Evolutionary conservation across 2,888 invertebrate species (phyloP), one percentile per base, ranked within the genome.

Genomic region (Drosophila stalkeri): DNA sequence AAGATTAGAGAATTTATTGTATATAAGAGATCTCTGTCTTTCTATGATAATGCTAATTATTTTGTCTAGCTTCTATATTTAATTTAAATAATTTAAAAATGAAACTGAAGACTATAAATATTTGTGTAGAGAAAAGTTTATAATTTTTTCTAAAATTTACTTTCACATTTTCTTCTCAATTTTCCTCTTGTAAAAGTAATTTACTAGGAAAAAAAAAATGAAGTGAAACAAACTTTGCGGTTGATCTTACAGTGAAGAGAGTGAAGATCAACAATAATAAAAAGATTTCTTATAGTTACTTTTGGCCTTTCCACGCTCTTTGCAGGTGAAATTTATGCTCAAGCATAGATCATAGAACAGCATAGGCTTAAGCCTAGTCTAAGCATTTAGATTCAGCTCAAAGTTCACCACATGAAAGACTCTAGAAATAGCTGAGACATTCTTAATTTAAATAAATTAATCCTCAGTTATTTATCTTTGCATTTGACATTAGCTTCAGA

Each of bases 201-300:
- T 49, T 31, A n/a, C 47, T n/a, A n/a, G n/a, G n/a, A 6, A 27
- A 6, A 27, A 27, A 27, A 6, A 27, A 47, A 27, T n/a, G n/a
- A n/a, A 47, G 27, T n/a, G n/a, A 47, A 47, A 27, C 9, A 2
- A 27, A n/a, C 11, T n/a, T 11, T n/a, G n/a, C 4, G 9, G 49
- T 51, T 33, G 31, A 31, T 33, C 33, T 33, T 12, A 12, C 7
- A 31, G n/a, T 11, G n/a, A 31, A 31, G 31, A n/a, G n/a, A n/a
- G 49, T 51, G n/a, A n/a, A n/a, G n/a, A 31, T 49, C n/a, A 49
- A 12, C 31, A 49, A 12, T 49, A 49, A 51, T 49, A 31, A 49
- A 31, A 46, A 23, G 23, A 8, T 16, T 46, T 46, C 46, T 23
- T 46, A 46, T 5, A 23, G n/a, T 6, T 11, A 11, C 31, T 18